Evolutionary conservation across 2,797 vertebrate species (phyloP).

Genomic region (Girardinus metallicus): DNA sequence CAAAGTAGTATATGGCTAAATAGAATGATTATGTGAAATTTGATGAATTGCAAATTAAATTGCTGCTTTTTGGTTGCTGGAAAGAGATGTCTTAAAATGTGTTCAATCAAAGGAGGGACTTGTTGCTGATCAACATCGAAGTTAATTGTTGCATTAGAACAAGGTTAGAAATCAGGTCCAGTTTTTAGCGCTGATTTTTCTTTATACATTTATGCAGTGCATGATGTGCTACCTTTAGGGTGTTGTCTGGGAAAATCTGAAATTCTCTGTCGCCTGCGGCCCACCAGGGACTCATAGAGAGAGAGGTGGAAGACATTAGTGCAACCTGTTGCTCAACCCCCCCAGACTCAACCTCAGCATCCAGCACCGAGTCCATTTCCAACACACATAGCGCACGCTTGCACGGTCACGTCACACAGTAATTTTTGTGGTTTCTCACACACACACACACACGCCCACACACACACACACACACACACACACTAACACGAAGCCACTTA

Average conservation of each 20-base stretch:
- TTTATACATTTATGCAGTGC: constrained; percentile 7
- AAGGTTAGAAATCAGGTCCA: background rate
- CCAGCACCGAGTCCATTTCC: constrained; percentile 28
- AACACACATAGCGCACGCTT: constrained; percentile 12
- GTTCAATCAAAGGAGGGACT: background rate
- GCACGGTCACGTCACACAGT: constrained; percentile 33
- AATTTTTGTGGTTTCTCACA: constrained; percentile 27
- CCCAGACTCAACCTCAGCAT: constrained; percentile 12
- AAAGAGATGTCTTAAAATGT: background rate
- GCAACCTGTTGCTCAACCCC: constrained; percentile 54
- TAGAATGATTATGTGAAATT: background rate
- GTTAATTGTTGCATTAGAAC: background rate
- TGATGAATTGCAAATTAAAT: background rate
- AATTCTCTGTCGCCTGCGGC: constrained; percentile 51
- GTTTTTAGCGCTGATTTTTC: constrained; percentile 4
- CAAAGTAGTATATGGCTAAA: background rate
- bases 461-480: constrained; percentile 8
- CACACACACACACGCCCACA: background rate
- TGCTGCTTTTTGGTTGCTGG: background rate
- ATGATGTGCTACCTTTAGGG: constrained; percentile 66
- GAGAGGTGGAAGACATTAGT: constrained; percentile 75
- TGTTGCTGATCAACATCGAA: background rate
- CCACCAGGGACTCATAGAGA: constrained; percentile 71
- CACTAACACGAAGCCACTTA: constrained; percentile 32
- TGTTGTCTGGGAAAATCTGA: constrained; percentile 86